Evolutionary conservation across 2,888 invertebrate genomes (phyloP), one percentile per base, ranked within the genome.

Genomic region (Caradrina kadenii): DNA sequence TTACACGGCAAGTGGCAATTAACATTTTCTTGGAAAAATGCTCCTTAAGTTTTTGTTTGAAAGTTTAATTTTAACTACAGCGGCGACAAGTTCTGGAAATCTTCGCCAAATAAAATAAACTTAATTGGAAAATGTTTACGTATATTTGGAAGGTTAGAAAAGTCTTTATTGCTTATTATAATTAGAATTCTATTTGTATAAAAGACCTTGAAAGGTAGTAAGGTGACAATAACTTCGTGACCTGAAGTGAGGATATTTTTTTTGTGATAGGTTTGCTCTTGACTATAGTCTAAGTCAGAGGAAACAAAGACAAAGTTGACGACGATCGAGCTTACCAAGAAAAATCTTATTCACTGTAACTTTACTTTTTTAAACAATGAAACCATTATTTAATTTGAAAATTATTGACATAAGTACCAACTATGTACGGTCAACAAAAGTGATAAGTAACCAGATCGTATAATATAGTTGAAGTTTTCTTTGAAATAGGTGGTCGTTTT

Each of bases 1-100:
- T 78, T 81, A 61, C 22, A 52, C 31, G 42, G 31, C 63, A 63
- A 78, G 81, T 81, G 73, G 66, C 61, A 77, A 81, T 81, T 78
- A 77, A 71, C 63, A 71, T 77, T 78, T 77, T 77, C 79, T 77
- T 81, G 48, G 65, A 53, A 76, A 80, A 81, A 66, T 39, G 17
- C 60, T 56, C 13, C 48, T n/a, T 50, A 63, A 77, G 53, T 60
- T 65, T 76, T 76, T 60, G 49, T 56, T 76, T 17, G 0, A 45
- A 63, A 81, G 42, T 81, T 52, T 61, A 19, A 54, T 70, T 48
- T 59, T 60, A 17, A 69, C 17, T 63, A 70, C 26, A 42, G 42
- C 10, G 15, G 61, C 26, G 76, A 68, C 63, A 60, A 60, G 49
- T 76, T 76, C 54, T 59, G 26, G 19, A 35, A 54, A 61, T 26